phyloP scores from a whole-genome alignment of 2,113 vertebrate species.

The Myotis brandtii region DNA sequence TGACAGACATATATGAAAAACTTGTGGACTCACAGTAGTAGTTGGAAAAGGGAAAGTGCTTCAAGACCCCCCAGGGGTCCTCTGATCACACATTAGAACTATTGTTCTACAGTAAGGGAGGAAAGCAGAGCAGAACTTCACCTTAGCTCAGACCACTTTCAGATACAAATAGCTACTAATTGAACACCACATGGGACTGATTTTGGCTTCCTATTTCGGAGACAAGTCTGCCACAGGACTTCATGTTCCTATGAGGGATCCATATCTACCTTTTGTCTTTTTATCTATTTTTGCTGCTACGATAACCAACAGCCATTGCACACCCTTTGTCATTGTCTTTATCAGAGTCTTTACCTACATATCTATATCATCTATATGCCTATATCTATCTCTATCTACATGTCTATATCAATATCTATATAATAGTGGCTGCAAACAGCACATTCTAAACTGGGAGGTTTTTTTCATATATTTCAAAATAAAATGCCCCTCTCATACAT shows the following conservation, averaged over 20 bases:
- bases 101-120: neutral
- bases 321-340: neutral
- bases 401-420: neutral
- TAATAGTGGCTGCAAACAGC: neutral
- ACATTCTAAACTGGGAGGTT: neutral
- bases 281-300: neutral
- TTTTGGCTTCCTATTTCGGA: neutral
- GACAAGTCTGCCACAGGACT: neutral
- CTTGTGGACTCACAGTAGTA: neutral
- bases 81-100: neutral
- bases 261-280: neutral
- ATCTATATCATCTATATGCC: neutral
- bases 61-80: too few species aligned
- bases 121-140: neutral
- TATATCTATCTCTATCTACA: neutral
- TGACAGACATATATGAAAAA: neutral
- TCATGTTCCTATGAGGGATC: neutral
- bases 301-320: neutral
- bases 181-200: neutral
- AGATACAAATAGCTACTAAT: neutral
- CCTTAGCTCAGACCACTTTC: neutral
- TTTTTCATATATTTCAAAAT: conserved; percentile 18
- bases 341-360: neutral
- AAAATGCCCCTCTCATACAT: neutral
- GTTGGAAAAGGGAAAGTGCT: neutral